These are phyloP conservation scores for Holacanthella duospinosa DNA, from an alignment of 2,888 invertebrate genomes.

Conservation along the genomic window DNA sequence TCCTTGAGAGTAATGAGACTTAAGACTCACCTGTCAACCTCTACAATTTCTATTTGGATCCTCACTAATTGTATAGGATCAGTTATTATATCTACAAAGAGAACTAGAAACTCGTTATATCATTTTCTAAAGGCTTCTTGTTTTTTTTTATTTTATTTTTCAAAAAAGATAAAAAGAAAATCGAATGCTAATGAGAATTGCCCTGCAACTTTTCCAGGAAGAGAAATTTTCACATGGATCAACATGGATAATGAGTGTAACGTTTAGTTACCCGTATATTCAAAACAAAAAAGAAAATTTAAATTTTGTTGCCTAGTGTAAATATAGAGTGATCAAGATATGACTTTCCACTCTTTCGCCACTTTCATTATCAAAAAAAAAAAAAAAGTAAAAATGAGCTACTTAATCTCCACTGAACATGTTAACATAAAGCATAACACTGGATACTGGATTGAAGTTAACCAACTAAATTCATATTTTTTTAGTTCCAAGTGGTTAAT, in stretches of 20 bases:
- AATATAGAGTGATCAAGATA: too few species aligned
- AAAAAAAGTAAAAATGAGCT: too few species aligned
- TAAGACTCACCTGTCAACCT: neutral
- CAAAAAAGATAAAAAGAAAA: neutral
- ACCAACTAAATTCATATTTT: too few species aligned
- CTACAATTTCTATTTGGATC: neutral
- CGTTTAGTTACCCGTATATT: too few species aligned
- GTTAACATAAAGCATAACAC: too few species aligned
- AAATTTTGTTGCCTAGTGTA: neutral
- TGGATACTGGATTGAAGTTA: too few species aligned
- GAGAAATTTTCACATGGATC: constrained; percentile 1
- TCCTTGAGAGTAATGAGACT: neutral
- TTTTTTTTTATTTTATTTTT: neutral
- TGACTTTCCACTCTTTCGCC: neutral
- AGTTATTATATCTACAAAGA: neutral
- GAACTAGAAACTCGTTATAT: neutral
- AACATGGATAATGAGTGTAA: constrained; percentile 3
- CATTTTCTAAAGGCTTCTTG: neutral
- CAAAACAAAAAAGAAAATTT: neutral
- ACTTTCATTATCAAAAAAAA: neutral
- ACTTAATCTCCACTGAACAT: too few species aligned
- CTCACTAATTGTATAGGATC: neutral
- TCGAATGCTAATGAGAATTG: neutral
- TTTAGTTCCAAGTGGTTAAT: too few species aligned
- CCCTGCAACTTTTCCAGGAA: neutral